Conservation (phyloP, 2,888 invertebrate species). For the Drosophila setosimentum region DNA sequence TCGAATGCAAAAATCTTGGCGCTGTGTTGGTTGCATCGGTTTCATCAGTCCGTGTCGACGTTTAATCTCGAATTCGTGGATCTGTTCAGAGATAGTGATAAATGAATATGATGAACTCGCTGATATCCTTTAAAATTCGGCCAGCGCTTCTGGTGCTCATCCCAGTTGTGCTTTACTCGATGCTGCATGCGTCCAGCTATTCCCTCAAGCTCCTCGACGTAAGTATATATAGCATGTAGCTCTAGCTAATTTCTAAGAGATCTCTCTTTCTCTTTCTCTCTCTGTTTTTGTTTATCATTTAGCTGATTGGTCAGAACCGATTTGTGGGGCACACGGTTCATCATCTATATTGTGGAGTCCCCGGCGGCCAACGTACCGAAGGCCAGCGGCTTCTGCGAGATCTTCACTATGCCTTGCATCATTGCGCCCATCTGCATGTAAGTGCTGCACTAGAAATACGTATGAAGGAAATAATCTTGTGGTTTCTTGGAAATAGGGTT, state of each 20-base stretch:
- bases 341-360: conserved; percentile 95
- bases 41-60: conserved; percentile 96
- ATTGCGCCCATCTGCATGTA: conserved; percentile 93
- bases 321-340: conserved; percentile 93
- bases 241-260: background rate
- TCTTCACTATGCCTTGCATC: conserved; percentile 94
- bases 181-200: conserved; percentile 97
- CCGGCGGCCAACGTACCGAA: conserved; percentile 96
- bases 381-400: conserved; percentile 96
- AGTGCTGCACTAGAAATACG: conserved; percentile 85
- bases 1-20: conserved; percentile 98
- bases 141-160: conserved; percentile 95
- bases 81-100: conserved; percentile 35
- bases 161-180: conserved; percentile 96
- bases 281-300: conserved; percentile 39
- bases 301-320: conserved; percentile 96
- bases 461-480: background rate
- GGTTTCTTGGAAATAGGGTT: conserved; percentile 88
- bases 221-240: conserved; percentile 85
- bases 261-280: too few relatives aligned
- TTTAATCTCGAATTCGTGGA: conserved; percentile 94
- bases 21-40: conserved; percentile 87
- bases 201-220: conserved; percentile 95
- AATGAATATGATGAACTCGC: conserved; percentile 94
- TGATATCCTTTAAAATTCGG: conserved; percentile 96